Base-by-base conservation (phyloP, 2,888 invertebrate species). In the Chirona hameri region DNA sequence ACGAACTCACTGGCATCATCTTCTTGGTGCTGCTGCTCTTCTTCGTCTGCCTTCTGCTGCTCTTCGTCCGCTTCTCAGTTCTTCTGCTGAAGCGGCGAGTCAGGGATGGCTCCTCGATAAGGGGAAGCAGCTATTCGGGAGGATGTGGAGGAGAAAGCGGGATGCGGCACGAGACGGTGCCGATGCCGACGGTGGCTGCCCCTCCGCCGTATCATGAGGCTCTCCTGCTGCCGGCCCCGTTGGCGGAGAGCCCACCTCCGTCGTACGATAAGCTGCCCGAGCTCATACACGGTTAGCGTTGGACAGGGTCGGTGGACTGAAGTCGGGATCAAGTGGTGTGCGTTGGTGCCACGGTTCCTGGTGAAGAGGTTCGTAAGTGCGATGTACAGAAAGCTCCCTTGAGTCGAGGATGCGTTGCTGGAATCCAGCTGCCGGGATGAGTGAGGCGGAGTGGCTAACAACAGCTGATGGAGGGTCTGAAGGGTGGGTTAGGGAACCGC, bases 141-240 rank as follows among this genome's bases (percentile, higher is more conserved):
- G 39, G 4, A 3, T 39, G 76, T 7, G 31, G 39, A 27, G 27
- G 31, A 18, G 31, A 76, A 39, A 65, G 39, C 21, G 39, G 29
- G 27, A 9, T n/a, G 10, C 72, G 31, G 4, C 21, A 18, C 69
- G 69, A 10, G 10, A 29, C 29, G 14, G 14, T 3, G 0, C 24
- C 14, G n/a, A 9, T n/a, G 52, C 15, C 48, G 27, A 12, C 39
- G 9, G 52, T n/a, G n/a, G 52, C 29, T 5, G 80, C 15, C 3
- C 80, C 80, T n/a, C 80, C 80, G 14, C 80, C 80, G 21, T 80
- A 80, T 29, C 52, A 80, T 29, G 80, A 80, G 80, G 80, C 80
- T 14, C 52, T 80, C 14, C 52, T 80, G 27, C 52, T 80, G 80
- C 80, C 80, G 7, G 80, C 80, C 21, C 80, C 80, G 4, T 15